These are phyloP conservation scores for Phocoena sinus DNA, from an alignment of 2,113 vertebrate species.

Conservation along the genomic window DNA sequence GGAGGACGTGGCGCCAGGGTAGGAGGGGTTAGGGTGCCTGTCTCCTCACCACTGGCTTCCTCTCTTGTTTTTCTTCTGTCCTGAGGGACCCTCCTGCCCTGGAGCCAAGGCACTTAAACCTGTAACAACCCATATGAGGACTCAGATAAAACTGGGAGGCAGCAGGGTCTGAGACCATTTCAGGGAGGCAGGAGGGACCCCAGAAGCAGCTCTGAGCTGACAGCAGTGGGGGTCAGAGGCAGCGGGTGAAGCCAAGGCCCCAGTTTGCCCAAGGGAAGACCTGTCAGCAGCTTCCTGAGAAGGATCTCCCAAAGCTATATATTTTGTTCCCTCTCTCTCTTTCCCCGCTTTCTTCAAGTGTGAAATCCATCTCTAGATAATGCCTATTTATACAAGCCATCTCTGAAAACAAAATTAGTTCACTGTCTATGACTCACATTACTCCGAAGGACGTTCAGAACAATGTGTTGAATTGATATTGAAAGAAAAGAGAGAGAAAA, in stretches of 20 bases:
- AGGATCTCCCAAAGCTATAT: neutral
- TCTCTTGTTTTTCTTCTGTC: neutral
- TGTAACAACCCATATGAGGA: neutral
- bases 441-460: neutral
- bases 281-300: neutral
- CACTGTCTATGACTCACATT: neutral
- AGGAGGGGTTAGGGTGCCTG: neutral
- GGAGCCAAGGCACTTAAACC: neutral
- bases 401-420: slow-evolving; percentile 10
- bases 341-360: neutral
- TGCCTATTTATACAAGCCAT: neutral
- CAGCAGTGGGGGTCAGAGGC: rapidly evolving
- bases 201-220: neutral
- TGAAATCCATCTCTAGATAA: neutral
- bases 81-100: neutral
- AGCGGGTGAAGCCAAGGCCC: neutral
- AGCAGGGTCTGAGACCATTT: neutral
- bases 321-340: neutral
- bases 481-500: no score
- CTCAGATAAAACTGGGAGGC: neutral
- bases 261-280: neutral
- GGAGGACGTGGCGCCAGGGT: neutral
- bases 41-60: neutral
- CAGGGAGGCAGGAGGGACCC: neutral
- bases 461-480: neutral